Percentiles rank a stretch among this genome's conserved stretches.
phyloP scores from a whole-genome alignment of 2,113 vertebrate species.

The Gallinago paraguaiae region DNA sequence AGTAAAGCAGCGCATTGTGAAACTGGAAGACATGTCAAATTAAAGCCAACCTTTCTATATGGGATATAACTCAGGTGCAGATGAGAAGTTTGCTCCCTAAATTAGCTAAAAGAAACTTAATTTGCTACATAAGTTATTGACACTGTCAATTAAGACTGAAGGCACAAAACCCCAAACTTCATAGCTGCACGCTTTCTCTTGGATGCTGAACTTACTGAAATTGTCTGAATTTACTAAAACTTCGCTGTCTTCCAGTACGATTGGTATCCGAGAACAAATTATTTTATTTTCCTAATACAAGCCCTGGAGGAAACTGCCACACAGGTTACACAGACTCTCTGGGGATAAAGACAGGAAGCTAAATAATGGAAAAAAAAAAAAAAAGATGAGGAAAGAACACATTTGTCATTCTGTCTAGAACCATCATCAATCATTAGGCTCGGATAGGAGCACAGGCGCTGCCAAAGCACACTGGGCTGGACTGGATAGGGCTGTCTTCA shows the following conservation, averaged over 20 bases:
- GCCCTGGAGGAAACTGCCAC: not conserved
- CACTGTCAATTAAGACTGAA: not conserved
- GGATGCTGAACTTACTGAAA: not conserved
- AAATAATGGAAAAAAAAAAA: not conserved
- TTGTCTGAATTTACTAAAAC: not conserved
- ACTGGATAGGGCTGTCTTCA: rapidly evolving
- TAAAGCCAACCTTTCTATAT: not conserved
- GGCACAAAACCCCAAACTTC: not conserved
- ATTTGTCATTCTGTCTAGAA: not conserved
- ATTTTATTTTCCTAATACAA: not conserved
- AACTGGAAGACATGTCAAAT: not conserved
- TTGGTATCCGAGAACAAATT: not conserved
- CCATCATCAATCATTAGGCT: not conserved
- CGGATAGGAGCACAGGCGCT: not conserved
- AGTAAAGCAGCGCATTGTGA: not conserved
- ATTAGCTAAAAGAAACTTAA: not conserved
- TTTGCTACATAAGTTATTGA: not conserved
- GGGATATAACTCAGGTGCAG: not conserved
- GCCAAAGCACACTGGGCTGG: not conserved
- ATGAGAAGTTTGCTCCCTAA: not conserved
- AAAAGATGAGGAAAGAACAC: not conserved
- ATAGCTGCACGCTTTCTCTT: not conserved
- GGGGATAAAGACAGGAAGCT: not conserved
- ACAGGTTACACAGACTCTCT: not conserved
- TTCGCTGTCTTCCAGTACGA: rapidly evolving